Percentiles rank a stretch among this genome's conserved stretches.
Evolutionary conservation across 2,888 invertebrate genomes (phyloP).

Genomic region (Parasteatoda lunata): DNA sequence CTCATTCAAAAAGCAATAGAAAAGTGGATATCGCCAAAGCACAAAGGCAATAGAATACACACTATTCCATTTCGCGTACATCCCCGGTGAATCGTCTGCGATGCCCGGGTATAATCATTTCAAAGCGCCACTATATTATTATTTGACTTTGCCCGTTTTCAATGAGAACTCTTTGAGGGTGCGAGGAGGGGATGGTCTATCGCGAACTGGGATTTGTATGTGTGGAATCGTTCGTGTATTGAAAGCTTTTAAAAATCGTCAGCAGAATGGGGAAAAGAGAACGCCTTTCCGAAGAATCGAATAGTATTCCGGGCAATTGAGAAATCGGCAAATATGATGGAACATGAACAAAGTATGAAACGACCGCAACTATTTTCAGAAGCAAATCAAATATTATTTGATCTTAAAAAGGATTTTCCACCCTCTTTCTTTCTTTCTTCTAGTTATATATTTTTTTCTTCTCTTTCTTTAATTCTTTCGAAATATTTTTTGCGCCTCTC

Average conservation of each 20-base stretch:
- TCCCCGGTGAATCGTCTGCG: constrained; percentile 11
- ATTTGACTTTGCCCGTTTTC: constrained; percentile 64
- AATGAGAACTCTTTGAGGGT: constrained; percentile 9
- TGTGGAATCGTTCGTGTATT: constrained; percentile 49
- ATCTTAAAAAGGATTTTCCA: constrained; percentile 27
- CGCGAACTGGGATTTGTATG: constrained; percentile 45
- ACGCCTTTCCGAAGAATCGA: not conserved
- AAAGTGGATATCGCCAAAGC: constrained; percentile 26
- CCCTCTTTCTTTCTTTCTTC: constrained; percentile 3
- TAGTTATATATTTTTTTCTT: not conserved
- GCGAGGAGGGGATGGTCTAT: constrained; percentile 7
- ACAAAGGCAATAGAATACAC: constrained; percentile 58
- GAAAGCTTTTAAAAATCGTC: constrained; percentile 62
- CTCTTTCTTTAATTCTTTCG: not conserved
- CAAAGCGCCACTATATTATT: constrained; percentile 61
- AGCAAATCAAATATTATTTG: constrained; percentile 63
- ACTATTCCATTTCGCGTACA: not conserved
- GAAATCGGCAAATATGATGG: constrained; percentile 40
- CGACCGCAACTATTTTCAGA: not conserved
- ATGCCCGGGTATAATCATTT: constrained; percentile 56
- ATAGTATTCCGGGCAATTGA: constrained; percentile 5
- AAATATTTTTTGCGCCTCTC: not conserved
- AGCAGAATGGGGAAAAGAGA: constrained; percentile 1
- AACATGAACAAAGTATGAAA: not conserved
- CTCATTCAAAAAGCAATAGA: constrained; percentile 50